Evolutionary conservation across 2,113 vertebrate species (phyloP).

Genomic region (Crocuta crocuta): DNA sequence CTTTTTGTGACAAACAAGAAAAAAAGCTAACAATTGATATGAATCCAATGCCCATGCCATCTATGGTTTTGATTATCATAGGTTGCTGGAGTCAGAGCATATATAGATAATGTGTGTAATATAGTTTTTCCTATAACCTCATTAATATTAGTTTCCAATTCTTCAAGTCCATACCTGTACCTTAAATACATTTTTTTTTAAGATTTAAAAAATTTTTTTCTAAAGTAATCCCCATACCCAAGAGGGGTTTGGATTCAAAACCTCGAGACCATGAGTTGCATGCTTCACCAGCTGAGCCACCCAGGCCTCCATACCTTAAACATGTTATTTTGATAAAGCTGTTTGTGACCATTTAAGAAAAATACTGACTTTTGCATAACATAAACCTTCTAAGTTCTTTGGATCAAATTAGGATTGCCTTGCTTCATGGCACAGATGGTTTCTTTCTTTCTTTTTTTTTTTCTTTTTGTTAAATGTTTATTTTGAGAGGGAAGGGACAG

Average conservation of each 20-base stretch:
- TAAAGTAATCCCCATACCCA: not conserved
- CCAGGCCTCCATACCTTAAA: not conserved
- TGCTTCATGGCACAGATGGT: not conserved
- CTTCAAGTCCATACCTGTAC: not conserved
- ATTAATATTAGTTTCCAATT: not conserved
- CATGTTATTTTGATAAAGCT: slow-evolving; percentile 47
- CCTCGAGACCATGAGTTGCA: not conserved
- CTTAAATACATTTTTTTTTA: slow-evolving; percentile 47
- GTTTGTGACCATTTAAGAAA: slow-evolving; percentile 31
- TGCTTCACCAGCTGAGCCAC: not conserved
- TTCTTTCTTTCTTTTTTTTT: not conserved
- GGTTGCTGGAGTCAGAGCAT: not conserved
- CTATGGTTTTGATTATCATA: slow-evolving; percentile 1
- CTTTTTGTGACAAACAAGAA: not conserved
- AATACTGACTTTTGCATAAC: not conserved
- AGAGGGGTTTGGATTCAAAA: not conserved
- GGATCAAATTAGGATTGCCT: not conserved
- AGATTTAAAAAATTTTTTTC: not conserved
- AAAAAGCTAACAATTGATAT: not conserved
- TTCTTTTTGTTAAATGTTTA: too few relatives aligned
- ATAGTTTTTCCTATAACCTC: not conserved
- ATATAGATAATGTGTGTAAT: not conserved
- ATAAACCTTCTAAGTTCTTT: slow-evolving; percentile 42
- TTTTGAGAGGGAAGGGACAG: too few relatives aligned
- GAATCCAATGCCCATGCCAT: not conserved